Evolutionary conservation across 2,888 invertebrate species (phyloP).

Genomic region (Apamea epomidion): DNA sequence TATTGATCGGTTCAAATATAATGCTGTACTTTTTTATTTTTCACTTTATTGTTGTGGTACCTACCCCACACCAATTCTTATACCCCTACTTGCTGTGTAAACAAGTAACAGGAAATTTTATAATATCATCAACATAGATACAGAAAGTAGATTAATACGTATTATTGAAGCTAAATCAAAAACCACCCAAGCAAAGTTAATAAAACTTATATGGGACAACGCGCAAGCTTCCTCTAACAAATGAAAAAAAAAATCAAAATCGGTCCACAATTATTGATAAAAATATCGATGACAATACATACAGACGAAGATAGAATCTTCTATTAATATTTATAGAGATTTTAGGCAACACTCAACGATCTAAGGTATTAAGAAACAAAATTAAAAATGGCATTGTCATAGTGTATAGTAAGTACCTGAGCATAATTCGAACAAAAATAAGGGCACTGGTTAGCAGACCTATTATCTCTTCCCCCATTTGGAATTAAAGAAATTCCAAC

Average conservation of each 20-base stretch:
- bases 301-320: not conserved
- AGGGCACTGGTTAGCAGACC: not conserved
- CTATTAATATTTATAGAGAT: not conserved
- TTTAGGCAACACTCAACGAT: not conserved
- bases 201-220: not conserved
- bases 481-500: slow-evolving; percentile 6
- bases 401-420: no score
- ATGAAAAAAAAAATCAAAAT: not conserved
- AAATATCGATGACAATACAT: not conserved
- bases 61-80: not conserved
- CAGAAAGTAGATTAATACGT: not conserved
- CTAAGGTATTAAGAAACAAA: not conserved
- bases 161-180: not conserved
- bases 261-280: not conserved
- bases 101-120: not conserved
- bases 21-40: not conserved
- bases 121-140: not conserved
- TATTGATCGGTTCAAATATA: no score
- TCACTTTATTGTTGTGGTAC: not conserved
- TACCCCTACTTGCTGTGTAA: not conserved
- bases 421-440: not conserved
- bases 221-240: not conserved
- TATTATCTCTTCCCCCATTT: slow-evolving; percentile 7
- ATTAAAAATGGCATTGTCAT: not conserved
- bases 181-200: not conserved